Conservation (phyloP, 2,888 invertebrate genomes). For the Pristionchus arcanus region DNA sequence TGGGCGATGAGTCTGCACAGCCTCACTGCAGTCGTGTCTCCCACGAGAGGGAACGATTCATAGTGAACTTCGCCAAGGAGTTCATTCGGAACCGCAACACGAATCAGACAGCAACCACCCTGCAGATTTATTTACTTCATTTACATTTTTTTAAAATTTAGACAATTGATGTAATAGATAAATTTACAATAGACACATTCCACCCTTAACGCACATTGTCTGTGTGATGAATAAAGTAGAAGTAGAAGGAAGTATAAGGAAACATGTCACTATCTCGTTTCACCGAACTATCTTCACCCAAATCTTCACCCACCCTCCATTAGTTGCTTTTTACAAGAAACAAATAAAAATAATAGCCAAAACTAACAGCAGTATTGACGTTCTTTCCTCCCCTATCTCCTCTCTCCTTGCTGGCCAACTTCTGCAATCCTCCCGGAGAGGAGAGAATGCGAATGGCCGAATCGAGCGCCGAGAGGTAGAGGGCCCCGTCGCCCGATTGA, state of each 20-base stretch:
- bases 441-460: slow-evolving; percentile 90
- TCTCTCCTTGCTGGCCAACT: slow-evolving; percentile 41
- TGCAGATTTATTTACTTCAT: not conserved
- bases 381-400: slow-evolving; percentile 26
- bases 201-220: no score
- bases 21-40: slow-evolving; percentile 91
- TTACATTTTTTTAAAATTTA: no score
- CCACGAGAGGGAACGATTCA: slow-evolving; percentile 81
- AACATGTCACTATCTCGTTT: no score
- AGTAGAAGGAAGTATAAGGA: no score
- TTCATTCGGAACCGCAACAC: slow-evolving; percentile 95
- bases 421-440: slow-evolving; percentile 38
- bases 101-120: slow-evolving; percentile 84
- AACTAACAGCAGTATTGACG: slow-evolving; percentile 16
- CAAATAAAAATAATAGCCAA: not conserved
- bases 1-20: slow-evolving; percentile 93
- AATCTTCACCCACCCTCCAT: not conserved
- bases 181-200: not conserved
- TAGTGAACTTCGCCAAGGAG: slow-evolving; percentile 91
- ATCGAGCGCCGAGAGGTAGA: slow-evolving; percentile 93
- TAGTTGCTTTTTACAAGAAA: not conserved
- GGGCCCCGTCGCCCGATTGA: slow-evolving; percentile 89
- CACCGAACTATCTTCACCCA: not conserved
- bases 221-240: no score
- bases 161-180: no score